Conservation (phyloP, 2,888 invertebrate species). For the Fragum whitleyi region DNA sequence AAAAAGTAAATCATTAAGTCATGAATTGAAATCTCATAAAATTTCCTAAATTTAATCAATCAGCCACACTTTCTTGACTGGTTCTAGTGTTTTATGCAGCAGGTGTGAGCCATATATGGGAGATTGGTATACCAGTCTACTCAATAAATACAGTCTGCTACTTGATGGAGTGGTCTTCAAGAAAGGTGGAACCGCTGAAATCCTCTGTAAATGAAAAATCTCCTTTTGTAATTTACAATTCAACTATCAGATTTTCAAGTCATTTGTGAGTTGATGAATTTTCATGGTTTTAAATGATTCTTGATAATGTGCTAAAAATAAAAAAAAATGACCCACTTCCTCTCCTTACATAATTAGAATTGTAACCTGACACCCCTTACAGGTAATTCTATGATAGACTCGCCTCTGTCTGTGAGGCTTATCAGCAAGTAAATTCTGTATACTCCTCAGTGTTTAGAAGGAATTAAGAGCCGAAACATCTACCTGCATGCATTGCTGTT, state of each 20-base stretch:
- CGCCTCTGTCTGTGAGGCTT: conserved; percentile 54
- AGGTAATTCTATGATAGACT: conserved; percentile 45
- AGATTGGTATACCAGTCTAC: conserved; percentile 2
- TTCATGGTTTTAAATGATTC: too few species aligned
- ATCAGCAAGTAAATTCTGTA: conserved; percentile 37
- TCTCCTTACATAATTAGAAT: conserved; percentile 12
- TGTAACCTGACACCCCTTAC: conserved; percentile 30
- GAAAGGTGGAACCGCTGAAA: neutral
- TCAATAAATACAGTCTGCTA: conserved; percentile 6
- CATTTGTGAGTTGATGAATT: too few species aligned
- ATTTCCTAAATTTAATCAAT: neutral
- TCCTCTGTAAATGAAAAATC: too few species aligned
- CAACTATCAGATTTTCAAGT: too few species aligned
- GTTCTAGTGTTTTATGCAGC: neutral
- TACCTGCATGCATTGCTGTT: conserved; percentile 83
- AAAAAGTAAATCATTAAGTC: too few species aligned
- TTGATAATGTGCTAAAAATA: too few species aligned
- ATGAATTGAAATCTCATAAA: neutral
- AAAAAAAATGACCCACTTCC: too few species aligned
- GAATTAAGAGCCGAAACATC: conserved; percentile 80
- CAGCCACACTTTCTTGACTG: conserved; percentile 1
- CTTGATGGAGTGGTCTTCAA: neutral
- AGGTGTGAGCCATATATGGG: conserved; percentile 18
- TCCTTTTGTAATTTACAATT: too few species aligned
- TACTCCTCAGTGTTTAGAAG: conserved; percentile 62